Conservation (phyloP, 2,888 invertebrate species). For the Chalcosyrphus nemorum region DNA sequence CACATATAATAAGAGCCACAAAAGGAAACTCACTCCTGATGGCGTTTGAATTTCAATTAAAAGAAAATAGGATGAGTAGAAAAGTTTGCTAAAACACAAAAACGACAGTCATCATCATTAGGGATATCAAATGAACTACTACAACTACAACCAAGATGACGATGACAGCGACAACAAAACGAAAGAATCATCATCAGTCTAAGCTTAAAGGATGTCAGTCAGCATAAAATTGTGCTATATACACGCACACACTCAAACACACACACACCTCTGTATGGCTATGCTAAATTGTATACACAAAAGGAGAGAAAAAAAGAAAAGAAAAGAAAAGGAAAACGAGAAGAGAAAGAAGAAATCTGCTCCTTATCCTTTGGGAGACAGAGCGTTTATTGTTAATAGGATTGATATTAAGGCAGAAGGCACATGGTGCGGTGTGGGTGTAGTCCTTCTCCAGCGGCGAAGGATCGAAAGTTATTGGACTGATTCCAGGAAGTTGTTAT, state of each 20-base stretch:
- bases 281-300: neutral
- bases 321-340: neutral
- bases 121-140: slow-evolving; percentile 65
- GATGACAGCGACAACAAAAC: slow-evolving; percentile 5
- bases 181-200: slow-evolving; percentile 55
- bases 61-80: slow-evolving; percentile 11
- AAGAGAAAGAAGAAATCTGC: neutral
- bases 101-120: slow-evolving; percentile 65
- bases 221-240: neutral
- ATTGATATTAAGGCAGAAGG: slow-evolving; percentile 50
- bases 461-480: slow-evolving; percentile 54
- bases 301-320: slow-evolving; percentile 19
- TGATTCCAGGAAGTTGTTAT: slow-evolving; percentile 64
- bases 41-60: slow-evolving; percentile 69
- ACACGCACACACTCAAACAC: too few relatives aligned
- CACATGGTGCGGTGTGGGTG: slow-evolving; percentile 4
- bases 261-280: neutral
- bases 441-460: neutral
- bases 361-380: slow-evolving; percentile 4
- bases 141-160: neutral
- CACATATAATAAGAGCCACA: slow-evolving; percentile 31
- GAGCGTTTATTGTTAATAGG: slow-evolving; percentile 47
- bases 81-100: slow-evolving; percentile 18
- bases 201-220: slow-evolving; percentile 50
- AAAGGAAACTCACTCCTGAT: neutral